Evolutionary conservation across 2,888 invertebrate species (phyloP).

Genomic region (Bruchidius siliquastri): DNA sequence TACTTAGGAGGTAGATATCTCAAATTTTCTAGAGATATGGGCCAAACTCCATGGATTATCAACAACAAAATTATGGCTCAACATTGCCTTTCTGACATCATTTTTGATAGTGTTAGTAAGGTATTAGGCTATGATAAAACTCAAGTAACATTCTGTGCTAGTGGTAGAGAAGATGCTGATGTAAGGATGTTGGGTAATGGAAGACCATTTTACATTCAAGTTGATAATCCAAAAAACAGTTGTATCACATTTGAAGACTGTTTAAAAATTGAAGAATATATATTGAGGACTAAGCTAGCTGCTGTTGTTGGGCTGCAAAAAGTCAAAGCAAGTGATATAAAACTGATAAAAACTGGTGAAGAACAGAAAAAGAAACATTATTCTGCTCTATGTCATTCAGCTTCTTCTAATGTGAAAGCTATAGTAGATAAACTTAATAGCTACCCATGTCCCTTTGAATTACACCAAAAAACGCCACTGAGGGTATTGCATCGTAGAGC

Average conservation of each 20-base stretch:
- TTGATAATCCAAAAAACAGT: slow-evolving; percentile 61
- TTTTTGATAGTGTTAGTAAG: slow-evolving; percentile 63
- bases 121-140: slow-evolving; percentile 52
- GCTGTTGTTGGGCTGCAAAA: slow-evolving; percentile 62
- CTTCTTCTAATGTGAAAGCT: slow-evolving; percentile 46
- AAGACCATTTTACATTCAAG: slow-evolving; percentile 88
- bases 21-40: slow-evolving; percentile 76
- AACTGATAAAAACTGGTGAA: slow-evolving; percentile 58
- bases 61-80: slow-evolving; percentile 74
- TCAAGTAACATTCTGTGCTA: slow-evolving; percentile 70
- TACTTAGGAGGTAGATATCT: slow-evolving; percentile 74
- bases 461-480: slow-evolving; percentile 83
- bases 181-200: slow-evolving; percentile 90
- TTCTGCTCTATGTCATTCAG: slow-evolving; percentile 64
- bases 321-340: slow-evolving; percentile 46
- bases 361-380: slow-evolving; percentile 85
- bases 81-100: slow-evolving; percentile 87
- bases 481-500: slow-evolving; percentile 85
- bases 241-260: slow-evolving; percentile 52
- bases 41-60: slow-evolving; percentile 93
- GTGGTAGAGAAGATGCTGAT: slow-evolving; percentile 96
- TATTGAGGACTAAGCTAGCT: slow-evolving; percentile 54
- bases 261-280: slow-evolving; percentile 53
- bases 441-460: slow-evolving; percentile 43
- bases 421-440: slow-evolving; percentile 46